Base-by-base conservation (phyloP, 2,113 vertebrate genomes). In the Xerus inauris region DNA sequence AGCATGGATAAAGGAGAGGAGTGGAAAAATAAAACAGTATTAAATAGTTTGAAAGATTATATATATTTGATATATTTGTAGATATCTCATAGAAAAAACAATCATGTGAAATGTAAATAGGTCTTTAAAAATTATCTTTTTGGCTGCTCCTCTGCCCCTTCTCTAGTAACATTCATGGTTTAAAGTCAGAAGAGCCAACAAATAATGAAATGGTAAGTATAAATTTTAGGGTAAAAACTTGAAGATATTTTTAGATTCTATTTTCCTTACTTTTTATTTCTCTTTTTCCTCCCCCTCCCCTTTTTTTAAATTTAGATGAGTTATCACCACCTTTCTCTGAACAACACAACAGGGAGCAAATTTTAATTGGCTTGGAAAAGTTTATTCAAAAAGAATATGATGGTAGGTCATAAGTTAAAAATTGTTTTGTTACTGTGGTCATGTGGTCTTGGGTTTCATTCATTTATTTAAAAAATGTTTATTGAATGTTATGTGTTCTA, bases 361-460 rank as follows among this genome's bases (percentile, higher is more conserved):
- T 99, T 97, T 98, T 99, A 76, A 99, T 97, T 95, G 98, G 99
- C 89, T 98, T 99, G 98, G 99, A 99, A 98, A 98, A 99, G 93
- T 99, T 99, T 97, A 99, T 99, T 96, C 98, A 99, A 62, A 99
- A 99, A 94, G 99, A 99, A 95, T 99, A 99, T 96, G 99, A 99
- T 81, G 99, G 99, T 99, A 99, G 97, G 99, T 96, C 82, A 45
- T 92, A 82, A 32, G 4, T 88, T 97, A 81, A 95, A 94, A 86
- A 71, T 82, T 84, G 10, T 84, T 90, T 96, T 90, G 38, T 95
- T 97, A n/a, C 51, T 90, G 12, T 71, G 93, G 51, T 90, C 40
- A 91, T 26, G 9, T 97, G 19, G 10, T 94, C 47, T 96, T 95
- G 69, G 65, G 30, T 96, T 95, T 90, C 11, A 69, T 91, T 92